Evolutionary conservation across 2,888 invertebrate genomes (phyloP), one percentile per base, ranked within the genome.

Genomic region (Anodontia alba): DNA sequence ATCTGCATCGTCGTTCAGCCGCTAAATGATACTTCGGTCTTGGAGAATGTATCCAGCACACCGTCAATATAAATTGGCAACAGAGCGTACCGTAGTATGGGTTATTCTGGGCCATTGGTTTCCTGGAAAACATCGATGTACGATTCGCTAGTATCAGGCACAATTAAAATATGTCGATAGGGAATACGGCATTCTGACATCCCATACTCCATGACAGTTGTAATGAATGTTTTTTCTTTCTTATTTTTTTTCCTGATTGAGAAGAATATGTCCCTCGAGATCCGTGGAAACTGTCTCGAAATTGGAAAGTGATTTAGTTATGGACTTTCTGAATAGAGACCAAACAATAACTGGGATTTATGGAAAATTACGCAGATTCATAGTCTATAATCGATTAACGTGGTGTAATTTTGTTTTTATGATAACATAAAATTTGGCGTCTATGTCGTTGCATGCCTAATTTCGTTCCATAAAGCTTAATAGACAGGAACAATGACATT

Each of bases 321-420:
- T 62, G 15, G 62, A 62, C 33, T 33, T 33, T 33, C 12, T 33
- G 62, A 62, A 62, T 33, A 62, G 31, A 31, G 33, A 62, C 31
- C 62, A 62, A 62, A 62, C 62, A 62, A 33, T 62, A 62, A 33
- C 33, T 20, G 62, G 62, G 62, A 62, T 62, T 62, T 62, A 62
- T 62, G 62, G 23, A 33, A 33, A 33, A 62, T 62, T 62, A 62
- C 62, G 20, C 62, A 20, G 62, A 23, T 54, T 62, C 33, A 31
- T 54, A 15, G 62, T 62, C 33, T 31, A 33, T 62, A 33, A 62
- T 62, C 62, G 62, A 62, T 62, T 33, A 33, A 33, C 33, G 17
- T 62, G 15, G 33, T 62, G 62, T 62, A 33, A 62, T 62, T 33
- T 62, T 62, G 62, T 62, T 62, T 62, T 62, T 33, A 54, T 54